Conservation (phyloP, 2,797 vertebrate species). For the Myioborus melanocephalus region DNA sequence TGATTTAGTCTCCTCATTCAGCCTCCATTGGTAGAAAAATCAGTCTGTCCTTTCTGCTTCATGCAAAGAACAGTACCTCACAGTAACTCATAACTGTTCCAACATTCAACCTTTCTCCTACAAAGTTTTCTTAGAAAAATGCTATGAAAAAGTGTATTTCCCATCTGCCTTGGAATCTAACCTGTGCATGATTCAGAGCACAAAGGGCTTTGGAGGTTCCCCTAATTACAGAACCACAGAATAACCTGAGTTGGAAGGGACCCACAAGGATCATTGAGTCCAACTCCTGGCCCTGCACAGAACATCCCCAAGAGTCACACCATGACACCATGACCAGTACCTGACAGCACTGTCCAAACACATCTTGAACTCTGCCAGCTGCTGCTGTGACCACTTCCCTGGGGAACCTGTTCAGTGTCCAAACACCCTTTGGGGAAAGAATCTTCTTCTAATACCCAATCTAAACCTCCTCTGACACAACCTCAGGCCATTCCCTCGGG, state of each 20-base stretch:
- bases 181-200: not conserved
- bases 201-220: not conserved
- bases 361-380: not conserved
- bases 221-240: not conserved
- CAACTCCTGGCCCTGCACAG: not conserved
- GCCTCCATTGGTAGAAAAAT: not conserved
- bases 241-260: not conserved
- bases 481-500: fast-evolving
- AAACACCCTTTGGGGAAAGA: not conserved
- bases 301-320: not conserved
- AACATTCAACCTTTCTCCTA: not conserved
- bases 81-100: not conserved
- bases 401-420: not conserved
- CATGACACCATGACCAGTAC: not conserved
- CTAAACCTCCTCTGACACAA: not conserved
- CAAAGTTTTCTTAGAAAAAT: not conserved
- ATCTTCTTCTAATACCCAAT: fast-evolving
- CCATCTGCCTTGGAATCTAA: not conserved
- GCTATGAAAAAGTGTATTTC: not conserved
- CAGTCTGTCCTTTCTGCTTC: not conserved
- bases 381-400: not conserved
- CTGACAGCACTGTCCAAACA: not conserved
- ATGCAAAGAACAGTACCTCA: not conserved
- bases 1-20: not conserved
- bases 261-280: fast-evolving